phyloP scores from a whole-genome alignment of 2,888 invertebrate genomes.

The Pomacea canaliculata region DNA sequence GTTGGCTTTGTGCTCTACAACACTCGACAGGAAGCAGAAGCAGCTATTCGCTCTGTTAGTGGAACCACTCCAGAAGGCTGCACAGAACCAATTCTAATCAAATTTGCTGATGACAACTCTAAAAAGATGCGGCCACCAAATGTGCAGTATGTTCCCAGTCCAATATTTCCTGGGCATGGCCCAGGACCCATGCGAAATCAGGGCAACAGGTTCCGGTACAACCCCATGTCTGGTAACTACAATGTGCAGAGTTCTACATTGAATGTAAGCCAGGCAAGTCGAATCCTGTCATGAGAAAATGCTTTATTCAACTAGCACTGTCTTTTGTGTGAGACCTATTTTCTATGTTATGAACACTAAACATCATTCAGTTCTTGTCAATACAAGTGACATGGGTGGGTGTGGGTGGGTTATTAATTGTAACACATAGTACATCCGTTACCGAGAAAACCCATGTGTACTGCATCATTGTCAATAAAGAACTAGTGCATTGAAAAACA shows the following conservation, averaged over 20 bases:
- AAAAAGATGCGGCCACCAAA: conserved; percentile 48
- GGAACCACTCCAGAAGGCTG: conserved; percentile 85
- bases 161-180: conserved; percentile 31
- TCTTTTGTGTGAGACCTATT: no score
- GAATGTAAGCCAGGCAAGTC: conserved; percentile 21
- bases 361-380: no score
- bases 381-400: no score
- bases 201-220: conserved; percentile 42
- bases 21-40: conserved; percentile 89
- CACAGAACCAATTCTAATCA: conserved; percentile 85
- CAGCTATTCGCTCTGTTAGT: conserved; percentile 87
- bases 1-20: conserved; percentile 88
- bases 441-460: no score
- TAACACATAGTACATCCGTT: no score
- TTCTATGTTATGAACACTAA: no score
- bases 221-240: conserved; percentile 40
- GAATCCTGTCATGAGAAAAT: no score
- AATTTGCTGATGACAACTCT: conserved; percentile 86
- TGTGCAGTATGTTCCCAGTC: conserved; percentile 37
- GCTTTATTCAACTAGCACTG: no score
- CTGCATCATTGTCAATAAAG: no score
- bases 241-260: conserved; percentile 26
- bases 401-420: no score
- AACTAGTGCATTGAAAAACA: no score
- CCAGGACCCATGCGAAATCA: conserved; percentile 45